A percentile compares a stretch with the other conserved stretches of the same genome.
Conservation (phyloP, 2,113 vertebrate genomes). For the Xenopus borealis region DNA sequence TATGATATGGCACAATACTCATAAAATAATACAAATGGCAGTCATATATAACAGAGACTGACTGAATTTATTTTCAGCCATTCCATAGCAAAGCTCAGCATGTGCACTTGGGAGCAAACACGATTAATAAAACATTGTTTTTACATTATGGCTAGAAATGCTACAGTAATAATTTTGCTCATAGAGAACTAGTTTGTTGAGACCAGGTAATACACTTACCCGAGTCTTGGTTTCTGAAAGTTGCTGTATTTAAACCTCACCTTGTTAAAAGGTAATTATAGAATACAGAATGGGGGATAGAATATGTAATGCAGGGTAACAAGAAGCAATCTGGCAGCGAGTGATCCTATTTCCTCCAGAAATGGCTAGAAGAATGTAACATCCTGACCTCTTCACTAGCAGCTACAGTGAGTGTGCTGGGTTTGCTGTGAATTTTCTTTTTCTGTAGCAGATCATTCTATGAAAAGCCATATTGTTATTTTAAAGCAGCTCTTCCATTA, state of each 20-base stretch:
- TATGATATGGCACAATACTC: no score
- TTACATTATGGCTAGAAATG: no score
- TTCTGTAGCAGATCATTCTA: no score
- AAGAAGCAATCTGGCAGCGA: slow-evolving; percentile 17
- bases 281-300: slow-evolving; percentile 2
- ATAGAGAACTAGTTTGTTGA: neutral
- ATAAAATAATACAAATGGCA: no score
- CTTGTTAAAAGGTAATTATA: slow-evolving; percentile 19
- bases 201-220: neutral
- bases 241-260: neutral
- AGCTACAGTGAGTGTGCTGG: neutral
- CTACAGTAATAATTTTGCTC: neutral
- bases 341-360: neutral
- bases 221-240: neutral
- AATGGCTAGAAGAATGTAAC: slow-evolving; percentile 3
- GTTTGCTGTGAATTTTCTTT: no score
- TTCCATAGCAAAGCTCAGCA: no score
- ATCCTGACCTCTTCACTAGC: slow-evolving; percentile 6
- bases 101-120: no score
- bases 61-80: no score
- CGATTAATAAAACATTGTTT: no score
- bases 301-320: neutral
- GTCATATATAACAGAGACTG: no score
- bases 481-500: no score
- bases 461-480: no score